Conservation (phyloP, 2,888 invertebrate genomes). For the Synergus umbraculus region DNA sequence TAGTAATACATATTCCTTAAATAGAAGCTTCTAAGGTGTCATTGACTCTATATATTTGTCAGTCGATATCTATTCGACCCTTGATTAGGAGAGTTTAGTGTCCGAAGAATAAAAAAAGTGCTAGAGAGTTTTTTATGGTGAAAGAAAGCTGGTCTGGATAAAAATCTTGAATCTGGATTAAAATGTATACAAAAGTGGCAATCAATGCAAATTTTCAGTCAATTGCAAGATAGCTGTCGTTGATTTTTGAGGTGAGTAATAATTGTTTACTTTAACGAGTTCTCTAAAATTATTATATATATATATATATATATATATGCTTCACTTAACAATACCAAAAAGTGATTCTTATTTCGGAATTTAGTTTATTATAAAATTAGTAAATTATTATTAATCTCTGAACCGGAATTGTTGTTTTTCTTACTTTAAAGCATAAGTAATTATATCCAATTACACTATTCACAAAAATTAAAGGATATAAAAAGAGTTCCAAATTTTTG, state of each 20-base stretch:
- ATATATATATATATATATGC: too few species aligned
- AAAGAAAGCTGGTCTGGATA: not conserved
- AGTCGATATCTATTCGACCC: not conserved
- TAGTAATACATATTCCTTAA: not conserved
- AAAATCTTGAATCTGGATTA: not conserved
- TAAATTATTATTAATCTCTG: too few species aligned
- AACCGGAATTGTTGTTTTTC: too few species aligned
- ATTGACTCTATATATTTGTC: not conserved
- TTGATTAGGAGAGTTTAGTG: not conserved
- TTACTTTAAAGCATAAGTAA: too few species aligned
- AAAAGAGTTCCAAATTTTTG: too few species aligned
- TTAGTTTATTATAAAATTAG: too few species aligned
- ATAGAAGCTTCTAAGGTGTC: not conserved
- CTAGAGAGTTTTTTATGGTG: not conserved
- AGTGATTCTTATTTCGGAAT: too few species aligned
- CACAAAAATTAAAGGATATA: too few species aligned
- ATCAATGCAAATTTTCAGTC: not conserved
- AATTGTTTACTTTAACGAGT: not conserved
- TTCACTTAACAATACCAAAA: too few species aligned
- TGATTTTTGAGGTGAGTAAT: not conserved
- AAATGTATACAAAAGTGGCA: not conserved
- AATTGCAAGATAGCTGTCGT: not conserved
- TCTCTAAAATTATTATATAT: not conserved
- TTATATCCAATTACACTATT: too few species aligned
- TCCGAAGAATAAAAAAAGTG: not conserved